These are phyloP conservation scores for Carassius carassius DNA, from an alignment of 2,113 vertebrate genomes.

Conservation along the genomic window DNA sequence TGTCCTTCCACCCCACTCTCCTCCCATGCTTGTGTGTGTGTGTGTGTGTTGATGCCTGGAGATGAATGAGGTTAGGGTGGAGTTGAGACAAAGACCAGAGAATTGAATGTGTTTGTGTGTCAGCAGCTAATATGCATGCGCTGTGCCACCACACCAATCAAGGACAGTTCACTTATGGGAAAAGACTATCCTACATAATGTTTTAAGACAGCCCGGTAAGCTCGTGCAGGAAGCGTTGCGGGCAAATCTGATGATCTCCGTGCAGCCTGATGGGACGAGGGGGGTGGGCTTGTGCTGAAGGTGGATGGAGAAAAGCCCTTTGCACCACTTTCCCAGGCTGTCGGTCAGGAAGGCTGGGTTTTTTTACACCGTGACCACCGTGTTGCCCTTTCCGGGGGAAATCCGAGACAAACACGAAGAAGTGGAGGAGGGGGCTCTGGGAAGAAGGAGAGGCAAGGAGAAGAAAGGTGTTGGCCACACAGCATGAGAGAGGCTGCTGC, in stretches of 20 bases:
- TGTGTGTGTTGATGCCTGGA: slow-evolving; percentile 37
- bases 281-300: slow-evolving; percentile 27
- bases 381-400: slow-evolving; percentile 80
- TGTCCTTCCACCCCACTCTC: slow-evolving; percentile 39
- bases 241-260: slow-evolving; percentile 17
- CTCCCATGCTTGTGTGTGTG: background rate
- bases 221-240: background rate
- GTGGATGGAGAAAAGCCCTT: slow-evolving; percentile 61
- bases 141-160: background rate
- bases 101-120: slow-evolving; percentile 30
- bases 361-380: slow-evolving; percentile 76
- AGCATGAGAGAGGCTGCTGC: slow-evolving; percentile 48
- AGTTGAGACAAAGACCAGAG: slow-evolving; percentile 36
- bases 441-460: slow-evolving; percentile 45
- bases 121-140: background rate
- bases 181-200: background rate
- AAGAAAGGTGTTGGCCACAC: slow-evolving; percentile 60
- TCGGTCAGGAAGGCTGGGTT: slow-evolving; percentile 76
- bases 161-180: background rate
- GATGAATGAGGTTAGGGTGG: slow-evolving; percentile 35
- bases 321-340: slow-evolving; percentile 72
- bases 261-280: slow-evolving; percentile 35
- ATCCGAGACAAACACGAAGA: slow-evolving; percentile 76
- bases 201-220: background rate
- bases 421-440: background rate